Conservation (phyloP, 1,140 invertebrate genomes). For the Zaprionus gabonicus region DNA sequence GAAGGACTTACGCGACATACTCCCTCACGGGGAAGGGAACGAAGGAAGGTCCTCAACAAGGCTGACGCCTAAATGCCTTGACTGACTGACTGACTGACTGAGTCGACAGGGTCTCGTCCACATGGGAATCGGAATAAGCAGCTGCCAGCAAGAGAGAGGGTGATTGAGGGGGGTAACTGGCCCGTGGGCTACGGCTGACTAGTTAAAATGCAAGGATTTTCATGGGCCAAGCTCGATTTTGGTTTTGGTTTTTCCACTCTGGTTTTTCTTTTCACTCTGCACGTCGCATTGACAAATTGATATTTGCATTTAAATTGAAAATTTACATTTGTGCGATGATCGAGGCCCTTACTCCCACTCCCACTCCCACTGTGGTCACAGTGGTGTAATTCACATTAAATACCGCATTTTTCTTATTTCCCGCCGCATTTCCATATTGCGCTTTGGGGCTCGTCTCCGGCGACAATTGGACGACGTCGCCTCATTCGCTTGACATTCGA, state of each 20-base stretch:
- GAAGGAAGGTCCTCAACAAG: slow-evolving; percentile 11
- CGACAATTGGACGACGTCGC: slow-evolving; percentile 64
- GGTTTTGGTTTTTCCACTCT: slow-evolving; percentile 10
- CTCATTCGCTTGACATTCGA: slow-evolving; percentile 78
- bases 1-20: neutral
- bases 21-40: neutral
- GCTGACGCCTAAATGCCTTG: slow-evolving; percentile 79
- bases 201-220: slow-evolving; percentile 82
- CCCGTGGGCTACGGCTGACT: slow-evolving; percentile 70
- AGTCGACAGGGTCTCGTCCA: slow-evolving; percentile 35
- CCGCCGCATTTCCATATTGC: slow-evolving; percentile 62
- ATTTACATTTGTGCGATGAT: slow-evolving; percentile 84
- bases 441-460: neutral
- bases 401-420: slow-evolving; percentile 83
- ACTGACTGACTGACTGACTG: slow-evolving; percentile 57
- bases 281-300: slow-evolving; percentile 83
- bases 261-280: slow-evolving; percentile 1
- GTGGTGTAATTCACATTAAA: slow-evolving; percentile 84
- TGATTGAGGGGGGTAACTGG: slow-evolving; percentile 10
- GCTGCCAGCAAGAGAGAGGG: neutral
- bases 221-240: slow-evolving; percentile 6
- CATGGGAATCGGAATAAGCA: slow-evolving; percentile 66
- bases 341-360: slow-evolving; percentile 26
- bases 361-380: slow-evolving; percentile 70
- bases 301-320: slow-evolving; percentile 85